Evolutionary conservation across 2,888 invertebrate species (phyloP).

Genomic region (Mechanitis messenoides): DNA sequence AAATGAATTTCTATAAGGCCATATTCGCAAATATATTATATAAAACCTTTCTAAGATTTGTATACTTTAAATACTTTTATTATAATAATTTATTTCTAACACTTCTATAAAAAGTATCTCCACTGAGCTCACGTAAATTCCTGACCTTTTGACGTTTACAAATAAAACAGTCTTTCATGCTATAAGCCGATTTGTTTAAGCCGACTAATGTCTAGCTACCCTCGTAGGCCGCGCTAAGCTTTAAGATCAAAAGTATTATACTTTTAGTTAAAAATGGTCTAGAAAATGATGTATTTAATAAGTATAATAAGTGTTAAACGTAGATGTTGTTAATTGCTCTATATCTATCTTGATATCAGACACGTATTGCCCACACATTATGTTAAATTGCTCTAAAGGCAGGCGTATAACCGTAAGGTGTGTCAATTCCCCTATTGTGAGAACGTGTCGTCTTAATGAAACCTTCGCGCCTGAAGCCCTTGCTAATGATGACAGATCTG

Average conservation of each 20-base stretch:
- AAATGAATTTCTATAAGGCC: too few species aligned
- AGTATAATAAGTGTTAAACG: too few species aligned
- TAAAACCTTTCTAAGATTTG: too few species aligned
- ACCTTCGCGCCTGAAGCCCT: constrained; percentile 58
- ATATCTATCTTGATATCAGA: neutral
- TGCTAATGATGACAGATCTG: constrained; percentile 71
- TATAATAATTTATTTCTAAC: neutral
- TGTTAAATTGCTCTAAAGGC: constrained; percentile 11
- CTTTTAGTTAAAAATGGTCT: too few species aligned
- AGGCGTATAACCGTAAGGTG: constrained; percentile 39
- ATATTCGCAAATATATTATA: too few species aligned
- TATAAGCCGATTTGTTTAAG: constrained; percentile 20
- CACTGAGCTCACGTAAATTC: neutral
- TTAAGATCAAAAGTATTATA: constrained; percentile 3
- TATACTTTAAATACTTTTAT: too few species aligned
- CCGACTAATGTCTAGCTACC: constrained; percentile 7
- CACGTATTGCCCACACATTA: neutral
- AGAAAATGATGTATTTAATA: too few species aligned
- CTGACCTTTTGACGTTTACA: neutral
- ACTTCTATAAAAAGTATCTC: neutral
- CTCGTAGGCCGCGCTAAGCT: neutral
- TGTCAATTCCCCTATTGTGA: constrained; percentile 35
- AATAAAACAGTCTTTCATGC: neutral
- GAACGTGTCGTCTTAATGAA: constrained; percentile 61
- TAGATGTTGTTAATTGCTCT: neutral